These are phyloP conservation scores for Butorides virescens DNA, from an alignment of 2,113 vertebrate genomes.

Conservation along the genomic window DNA sequence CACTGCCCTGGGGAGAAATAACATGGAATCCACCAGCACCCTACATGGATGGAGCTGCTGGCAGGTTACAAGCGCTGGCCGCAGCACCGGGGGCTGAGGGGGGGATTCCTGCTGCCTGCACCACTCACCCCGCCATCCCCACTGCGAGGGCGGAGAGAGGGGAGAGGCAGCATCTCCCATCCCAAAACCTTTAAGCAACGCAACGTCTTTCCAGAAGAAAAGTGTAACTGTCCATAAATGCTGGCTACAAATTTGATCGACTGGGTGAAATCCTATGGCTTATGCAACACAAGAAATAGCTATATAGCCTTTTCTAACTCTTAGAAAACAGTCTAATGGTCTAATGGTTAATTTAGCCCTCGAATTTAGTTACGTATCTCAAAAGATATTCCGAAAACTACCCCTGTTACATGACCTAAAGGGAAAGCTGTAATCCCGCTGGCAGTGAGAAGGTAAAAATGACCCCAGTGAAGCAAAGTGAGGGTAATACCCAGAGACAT, in stretches of 20 bases:
- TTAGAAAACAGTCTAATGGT: not conserved
- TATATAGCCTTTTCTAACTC: not conserved
- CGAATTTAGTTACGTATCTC: not conserved
- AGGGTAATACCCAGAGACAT: not conserved
- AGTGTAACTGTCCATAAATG: not conserved
- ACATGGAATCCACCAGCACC: too few species aligned
- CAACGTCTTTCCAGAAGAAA: not conserved
- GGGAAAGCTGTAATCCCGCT: not conserved
- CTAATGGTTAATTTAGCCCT: not conserved
- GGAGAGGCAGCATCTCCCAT: not conserved
- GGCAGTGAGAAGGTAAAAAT: not conserved
- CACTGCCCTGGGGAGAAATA: not conserved
- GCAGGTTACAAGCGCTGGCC: not conserved
- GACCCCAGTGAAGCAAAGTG: not conserved
- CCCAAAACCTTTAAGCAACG: not conserved
- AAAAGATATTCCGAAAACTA: not conserved
- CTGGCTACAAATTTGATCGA: not conserved
- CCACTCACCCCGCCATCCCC: accelerated
- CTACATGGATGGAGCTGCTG: accelerated
- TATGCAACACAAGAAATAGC: not conserved
- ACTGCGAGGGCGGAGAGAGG: not conserved
- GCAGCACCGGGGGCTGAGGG: not conserved
- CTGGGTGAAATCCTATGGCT: not conserved
- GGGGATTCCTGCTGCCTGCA: not conserved
- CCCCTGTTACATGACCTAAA: not conserved